Conservation (phyloP, 1,140 invertebrate genomes). For the Eumaeus atala region DNA sequence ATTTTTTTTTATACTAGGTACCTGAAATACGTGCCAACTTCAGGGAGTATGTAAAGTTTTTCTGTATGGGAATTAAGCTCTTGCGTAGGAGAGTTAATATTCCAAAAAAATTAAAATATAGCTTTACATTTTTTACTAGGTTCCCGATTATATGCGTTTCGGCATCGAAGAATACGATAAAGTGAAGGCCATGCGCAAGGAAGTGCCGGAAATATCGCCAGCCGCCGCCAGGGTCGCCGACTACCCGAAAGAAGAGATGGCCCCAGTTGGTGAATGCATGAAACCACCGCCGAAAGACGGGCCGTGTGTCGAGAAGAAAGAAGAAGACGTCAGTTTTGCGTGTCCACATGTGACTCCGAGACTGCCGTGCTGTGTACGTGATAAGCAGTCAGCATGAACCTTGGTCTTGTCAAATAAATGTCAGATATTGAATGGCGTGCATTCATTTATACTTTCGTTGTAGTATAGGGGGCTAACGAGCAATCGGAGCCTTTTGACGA, state of each 20-base stretch:
- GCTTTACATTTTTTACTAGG: slow-evolving; percentile 25
- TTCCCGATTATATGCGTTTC: slow-evolving; percentile 55
- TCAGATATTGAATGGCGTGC: no score
- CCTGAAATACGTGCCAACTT: no score
- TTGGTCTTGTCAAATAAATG: no score
- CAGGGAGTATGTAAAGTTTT: no score
- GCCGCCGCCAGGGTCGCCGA: slow-evolving; percentile 38
- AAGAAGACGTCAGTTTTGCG: slow-evolving; percentile 56
- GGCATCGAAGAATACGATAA: slow-evolving; percentile 44
- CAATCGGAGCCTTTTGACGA: no score
- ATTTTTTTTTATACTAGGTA: no score
- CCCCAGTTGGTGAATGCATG: slow-evolving; percentile 32
- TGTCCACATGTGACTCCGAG: slow-evolving; percentile 42
- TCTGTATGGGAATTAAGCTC: no score
- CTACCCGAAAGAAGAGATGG: slow-evolving; percentile 28
- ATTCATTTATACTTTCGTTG: no score
- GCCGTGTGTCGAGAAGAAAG: slow-evolving; percentile 35
- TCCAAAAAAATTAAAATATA: slow-evolving; percentile 3
- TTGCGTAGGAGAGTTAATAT: no score
- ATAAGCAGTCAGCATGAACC: slow-evolving; percentile 6
- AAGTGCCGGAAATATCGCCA: slow-evolving; percentile 50
- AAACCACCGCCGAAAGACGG: slow-evolving; percentile 30
- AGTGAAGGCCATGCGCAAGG: slow-evolving; percentile 44
- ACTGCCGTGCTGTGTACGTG: slow-evolving; percentile 42
- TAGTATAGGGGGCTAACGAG: no score